These are phyloP conservation scores for Uria lomvia DNA, from an alignment of 2,113 vertebrate species.

Conservation along the genomic window DNA sequence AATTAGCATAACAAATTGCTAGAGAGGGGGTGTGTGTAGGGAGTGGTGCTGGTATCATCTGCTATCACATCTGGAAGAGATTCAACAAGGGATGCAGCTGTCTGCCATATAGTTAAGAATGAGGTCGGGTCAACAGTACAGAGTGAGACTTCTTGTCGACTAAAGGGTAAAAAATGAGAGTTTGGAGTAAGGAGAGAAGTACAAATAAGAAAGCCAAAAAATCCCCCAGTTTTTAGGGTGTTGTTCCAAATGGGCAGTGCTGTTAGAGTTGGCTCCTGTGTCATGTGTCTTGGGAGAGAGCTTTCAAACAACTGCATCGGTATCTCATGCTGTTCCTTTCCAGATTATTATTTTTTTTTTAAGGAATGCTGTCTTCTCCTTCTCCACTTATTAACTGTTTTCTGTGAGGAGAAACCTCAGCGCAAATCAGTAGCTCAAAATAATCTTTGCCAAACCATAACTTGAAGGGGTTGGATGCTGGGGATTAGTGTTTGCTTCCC, in stretches of 20 bases:
- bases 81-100: not conserved
- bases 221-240: fast-evolving
- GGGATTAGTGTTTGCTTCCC: not conserved
- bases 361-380: not conserved
- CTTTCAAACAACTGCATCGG: not conserved
- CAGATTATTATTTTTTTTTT: not conserved
- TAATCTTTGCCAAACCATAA: not conserved
- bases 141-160: not conserved
- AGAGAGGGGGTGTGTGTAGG: not conserved
- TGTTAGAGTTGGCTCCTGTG: not conserved
- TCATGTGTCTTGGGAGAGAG: not conserved
- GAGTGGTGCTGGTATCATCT: not conserved
- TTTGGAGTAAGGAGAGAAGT: not conserved
- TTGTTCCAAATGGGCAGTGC: not conserved
- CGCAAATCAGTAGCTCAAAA: not conserved
- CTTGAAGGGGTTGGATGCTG: not conserved
- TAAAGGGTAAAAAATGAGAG: not conserved
- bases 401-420: not conserved
- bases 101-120: not conserved
- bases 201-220: not conserved
- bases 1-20: constrained; percentile 22
- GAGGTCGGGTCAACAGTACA: fast-evolving
- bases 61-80: not conserved
- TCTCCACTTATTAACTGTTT: not conserved
- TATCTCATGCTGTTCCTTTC: constrained; percentile 1